These are phyloP conservation scores for Armadillidium nasatum DNA, from an alignment of 1,140 invertebrate genomes.

Conservation along the genomic window DNA sequence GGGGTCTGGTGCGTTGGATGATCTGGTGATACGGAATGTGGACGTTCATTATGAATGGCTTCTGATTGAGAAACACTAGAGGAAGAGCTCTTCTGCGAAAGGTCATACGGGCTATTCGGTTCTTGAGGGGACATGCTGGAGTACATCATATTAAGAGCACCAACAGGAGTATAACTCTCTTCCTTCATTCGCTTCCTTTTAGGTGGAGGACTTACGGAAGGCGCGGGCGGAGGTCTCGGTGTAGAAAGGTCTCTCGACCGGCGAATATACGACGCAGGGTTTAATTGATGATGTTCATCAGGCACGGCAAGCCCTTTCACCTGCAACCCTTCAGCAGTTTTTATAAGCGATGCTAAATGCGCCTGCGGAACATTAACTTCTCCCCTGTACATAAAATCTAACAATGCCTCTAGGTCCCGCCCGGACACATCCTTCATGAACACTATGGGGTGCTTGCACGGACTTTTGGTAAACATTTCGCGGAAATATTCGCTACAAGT, in stretches of 20 bases:
- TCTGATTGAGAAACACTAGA: slow-evolving; percentile 43
- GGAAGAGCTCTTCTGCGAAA: slow-evolving; percentile 40
- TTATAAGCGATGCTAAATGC: slow-evolving; percentile 47
- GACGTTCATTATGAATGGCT: slow-evolving; percentile 34
- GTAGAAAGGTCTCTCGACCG: slow-evolving; percentile 34
- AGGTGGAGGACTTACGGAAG: slow-evolving; percentile 39
- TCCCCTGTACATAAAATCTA: slow-evolving; percentile 50
- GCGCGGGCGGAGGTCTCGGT: slow-evolving; percentile 37
- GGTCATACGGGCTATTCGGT: slow-evolving; percentile 41
- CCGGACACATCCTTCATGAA: slow-evolving; percentile 47
- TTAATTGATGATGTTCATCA: slow-evolving; percentile 38
- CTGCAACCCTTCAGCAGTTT: slow-evolving; percentile 48
- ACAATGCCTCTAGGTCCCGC: slow-evolving; percentile 47
- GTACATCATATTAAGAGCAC: slow-evolving; percentile 35
- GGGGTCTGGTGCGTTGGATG: slow-evolving; percentile 21
- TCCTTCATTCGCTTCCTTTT: slow-evolving; percentile 35
- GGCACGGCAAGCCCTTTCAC: slow-evolving; percentile 47
- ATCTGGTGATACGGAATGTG: slow-evolving; percentile 33
- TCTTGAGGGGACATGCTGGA: slow-evolving; percentile 38
- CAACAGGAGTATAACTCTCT: slow-evolving; percentile 36
- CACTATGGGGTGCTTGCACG: slow-evolving; percentile 48
- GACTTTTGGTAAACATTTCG: slow-evolving; percentile 46
- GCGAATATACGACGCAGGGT: not conserved
- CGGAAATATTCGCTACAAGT: slow-evolving; percentile 44
- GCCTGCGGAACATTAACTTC: slow-evolving; percentile 49